Conservation (phyloP, 2,888 invertebrate species). For the Drosophila limbata region DNA sequence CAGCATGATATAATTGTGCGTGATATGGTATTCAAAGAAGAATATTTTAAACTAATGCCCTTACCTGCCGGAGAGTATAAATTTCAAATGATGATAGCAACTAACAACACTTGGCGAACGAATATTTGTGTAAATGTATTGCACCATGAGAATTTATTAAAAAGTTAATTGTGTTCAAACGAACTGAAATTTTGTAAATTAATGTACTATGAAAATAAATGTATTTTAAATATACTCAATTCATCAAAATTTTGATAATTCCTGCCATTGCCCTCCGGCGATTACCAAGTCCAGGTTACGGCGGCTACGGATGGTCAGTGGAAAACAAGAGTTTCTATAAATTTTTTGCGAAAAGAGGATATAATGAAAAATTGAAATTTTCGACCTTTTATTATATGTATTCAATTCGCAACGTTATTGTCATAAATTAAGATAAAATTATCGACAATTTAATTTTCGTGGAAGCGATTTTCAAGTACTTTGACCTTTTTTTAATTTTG, state of each 20-base stretch:
- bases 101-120: constrained; percentile 13
- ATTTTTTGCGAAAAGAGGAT: constrained; percentile 1
- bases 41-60: constrained; percentile 15
- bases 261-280: constrained; percentile 17
- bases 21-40: constrained; percentile 30
- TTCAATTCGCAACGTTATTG: no score
- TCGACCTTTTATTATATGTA: no score
- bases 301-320: not conserved
- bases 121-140: not conserved
- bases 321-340: not conserved
- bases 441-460: no score
- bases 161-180: not conserved
- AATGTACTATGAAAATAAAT: constrained; percentile 1
- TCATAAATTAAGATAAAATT: no score
- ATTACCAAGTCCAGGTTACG: constrained; percentile 16
- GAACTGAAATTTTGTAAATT: not conserved
- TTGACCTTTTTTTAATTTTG: no score
- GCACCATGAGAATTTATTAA: constrained; percentile 9
- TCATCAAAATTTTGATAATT: not conserved
- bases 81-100: not conserved
- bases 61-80: constrained; percentile 42
- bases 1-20: constrained; percentile 30
- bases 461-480: no score
- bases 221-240: no score
- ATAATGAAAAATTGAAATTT: not conserved